Percentiles rank a stretch among this genome's conserved stretches.
Conservation (phyloP, 1,140 invertebrate species). For the Bombus affinis region DNA sequence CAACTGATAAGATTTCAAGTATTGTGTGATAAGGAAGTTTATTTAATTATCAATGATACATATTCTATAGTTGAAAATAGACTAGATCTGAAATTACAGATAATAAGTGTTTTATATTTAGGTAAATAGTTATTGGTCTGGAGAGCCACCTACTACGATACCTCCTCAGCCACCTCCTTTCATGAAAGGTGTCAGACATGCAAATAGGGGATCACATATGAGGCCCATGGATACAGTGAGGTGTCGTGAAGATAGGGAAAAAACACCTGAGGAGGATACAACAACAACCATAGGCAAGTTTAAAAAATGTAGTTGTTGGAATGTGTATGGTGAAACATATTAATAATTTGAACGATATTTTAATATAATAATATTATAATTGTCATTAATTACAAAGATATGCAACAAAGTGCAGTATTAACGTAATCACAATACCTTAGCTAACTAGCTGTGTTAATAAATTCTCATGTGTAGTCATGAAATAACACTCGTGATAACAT, state of each 20-base stretch:
- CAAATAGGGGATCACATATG: slow-evolving; percentile 72
- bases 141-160: slow-evolving; percentile 70
- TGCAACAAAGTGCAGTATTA: not conserved
- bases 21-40: not conserved
- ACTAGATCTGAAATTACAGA: not conserved
- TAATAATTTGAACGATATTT: too few species aligned
- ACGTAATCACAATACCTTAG: not conserved
- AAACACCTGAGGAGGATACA: slow-evolving; percentile 79
- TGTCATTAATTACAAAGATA: not conserved
- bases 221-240: slow-evolving; percentile 72
- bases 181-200: slow-evolving; percentile 75
- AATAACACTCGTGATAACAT: not conserved
- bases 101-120: slow-evolving; percentile 51
- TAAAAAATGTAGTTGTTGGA: not conserved
- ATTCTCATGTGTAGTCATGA: not conserved
- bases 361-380: not conserved
- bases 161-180: slow-evolving; percentile 75
- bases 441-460: not conserved
- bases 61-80: not conserved
- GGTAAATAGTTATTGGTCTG: slow-evolving; percentile 79
- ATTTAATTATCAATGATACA: not conserved
- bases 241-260: slow-evolving; percentile 78
- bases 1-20: not conserved
- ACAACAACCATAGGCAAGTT: slow-evolving; percentile 78
- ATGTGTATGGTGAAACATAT: not conserved